Conservation (phyloP, 2,113 vertebrate species). For the Rhinoderma darwinii region DNA sequence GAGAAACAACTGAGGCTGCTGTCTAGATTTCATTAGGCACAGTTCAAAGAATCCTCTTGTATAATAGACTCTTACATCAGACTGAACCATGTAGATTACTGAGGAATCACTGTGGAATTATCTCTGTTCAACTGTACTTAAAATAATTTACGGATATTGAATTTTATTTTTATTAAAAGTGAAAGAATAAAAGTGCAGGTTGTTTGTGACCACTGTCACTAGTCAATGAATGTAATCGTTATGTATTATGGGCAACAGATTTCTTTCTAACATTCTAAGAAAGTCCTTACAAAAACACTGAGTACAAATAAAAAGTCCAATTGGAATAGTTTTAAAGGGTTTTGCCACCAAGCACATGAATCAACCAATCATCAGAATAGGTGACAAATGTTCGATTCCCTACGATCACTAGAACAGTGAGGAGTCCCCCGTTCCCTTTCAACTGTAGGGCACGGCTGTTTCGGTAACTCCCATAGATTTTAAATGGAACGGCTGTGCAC, state of each 20-base stretch:
- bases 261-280: not conserved
- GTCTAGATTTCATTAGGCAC: constrained; percentile 61
- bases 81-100: constrained; percentile 37
- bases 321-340: not conserved
- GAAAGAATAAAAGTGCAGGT: not conserved
- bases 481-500: no score
- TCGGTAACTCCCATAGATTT: no score
- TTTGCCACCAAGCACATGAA: not conserved
- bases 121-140: constrained; percentile 64
- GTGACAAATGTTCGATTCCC: not conserved
- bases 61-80: constrained; percentile 48
- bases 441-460: no score
- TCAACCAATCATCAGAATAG: not conserved
- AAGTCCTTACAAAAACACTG: not conserved
- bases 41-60: constrained; percentile 56
- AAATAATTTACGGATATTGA: constrained; percentile 37
- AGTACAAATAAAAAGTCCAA: not conserved
- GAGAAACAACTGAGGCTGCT: constrained; percentile 63
- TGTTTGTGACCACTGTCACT: not conserved
- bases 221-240: not conserved
- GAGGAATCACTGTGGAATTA: constrained; percentile 50
- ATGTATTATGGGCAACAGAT: not conserved
- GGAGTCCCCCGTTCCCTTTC: no score
- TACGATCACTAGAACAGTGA: no score
- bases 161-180: constrained; percentile 6